A percentile compares a stretch with the other conserved stretches of the same genome.
phyloP scores from a whole-genome alignment of 2,888 invertebrate species.

The Apocheima hispidaria region DNA sequence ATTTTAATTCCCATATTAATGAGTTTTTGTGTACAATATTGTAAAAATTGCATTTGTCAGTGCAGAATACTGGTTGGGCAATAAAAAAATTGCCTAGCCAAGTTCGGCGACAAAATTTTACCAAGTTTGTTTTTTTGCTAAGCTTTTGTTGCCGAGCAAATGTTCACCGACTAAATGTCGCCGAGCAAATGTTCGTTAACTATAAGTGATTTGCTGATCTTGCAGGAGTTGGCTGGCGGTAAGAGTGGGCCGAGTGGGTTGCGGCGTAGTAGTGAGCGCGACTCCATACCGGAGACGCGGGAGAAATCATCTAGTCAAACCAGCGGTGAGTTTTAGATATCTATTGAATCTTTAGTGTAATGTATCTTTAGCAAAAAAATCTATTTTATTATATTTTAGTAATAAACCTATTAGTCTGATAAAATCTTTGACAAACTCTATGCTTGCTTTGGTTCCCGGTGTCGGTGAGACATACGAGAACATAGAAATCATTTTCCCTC shows the following conservation, averaged over 20 bases:
- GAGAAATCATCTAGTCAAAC: conserved; percentile 63
- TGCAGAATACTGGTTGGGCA: neutral
- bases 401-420: no score
- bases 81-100: conserved; percentile 4
- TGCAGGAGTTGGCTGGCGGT: conserved; percentile 79
- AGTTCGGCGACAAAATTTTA: neutral
- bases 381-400: no score
- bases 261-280: conserved; percentile 73
- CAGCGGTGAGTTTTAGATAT: conserved; percentile 64
- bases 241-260: conserved; percentile 72
- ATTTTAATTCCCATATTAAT: conserved; percentile 30
- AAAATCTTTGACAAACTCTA: no score
- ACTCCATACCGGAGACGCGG: conserved; percentile 57
- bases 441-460: no score
- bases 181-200: conserved; percentile 12
- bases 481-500: no score
- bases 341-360: neutral
- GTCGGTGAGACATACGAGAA: no score
- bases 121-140: neutral
- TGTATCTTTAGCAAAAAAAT: no score
- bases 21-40: conserved; percentile 13
- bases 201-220: conserved; percentile 13
- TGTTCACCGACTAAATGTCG: conserved; percentile 2
- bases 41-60: conserved; percentile 11
- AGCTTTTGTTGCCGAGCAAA: neutral